These are phyloP conservation scores for Atlantisia rogersi DNA, from an alignment of 2,113 vertebrate genomes.

Conservation along the genomic window DNA sequence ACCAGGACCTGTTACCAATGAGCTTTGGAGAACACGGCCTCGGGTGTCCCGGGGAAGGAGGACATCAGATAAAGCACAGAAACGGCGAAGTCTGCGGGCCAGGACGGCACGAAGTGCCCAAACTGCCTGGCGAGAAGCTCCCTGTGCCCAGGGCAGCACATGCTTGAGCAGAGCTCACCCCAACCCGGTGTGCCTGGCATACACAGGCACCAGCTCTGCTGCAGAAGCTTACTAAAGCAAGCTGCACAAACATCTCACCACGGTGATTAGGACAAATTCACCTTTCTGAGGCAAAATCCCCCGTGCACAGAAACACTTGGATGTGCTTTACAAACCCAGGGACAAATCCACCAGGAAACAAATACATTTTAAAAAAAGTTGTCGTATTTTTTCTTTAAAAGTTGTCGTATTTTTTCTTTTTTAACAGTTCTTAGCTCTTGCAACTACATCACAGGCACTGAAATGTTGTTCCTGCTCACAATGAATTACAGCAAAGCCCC, in stretches of 20 bases:
- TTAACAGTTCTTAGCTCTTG: not conserved
- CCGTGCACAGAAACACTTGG: not conserved
- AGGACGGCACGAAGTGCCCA: not conserved
- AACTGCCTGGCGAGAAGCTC: not conserved
- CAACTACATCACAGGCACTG: not conserved
- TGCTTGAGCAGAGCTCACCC: rapidly evolving
- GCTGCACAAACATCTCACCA: not conserved
- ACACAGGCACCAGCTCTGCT: not conserved
- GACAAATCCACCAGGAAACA: not conserved
- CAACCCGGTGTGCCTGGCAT: rapidly evolving
- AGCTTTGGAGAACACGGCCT: not conserved
- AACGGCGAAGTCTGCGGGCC: not conserved
- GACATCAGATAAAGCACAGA: not conserved
- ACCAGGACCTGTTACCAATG: not conserved
- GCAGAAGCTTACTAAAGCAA: not conserved
- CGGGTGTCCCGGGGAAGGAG: not conserved
- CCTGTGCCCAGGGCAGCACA: not conserved
- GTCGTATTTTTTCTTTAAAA: too few species aligned
- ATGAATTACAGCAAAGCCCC: too few species aligned
- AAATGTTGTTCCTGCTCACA: not conserved
- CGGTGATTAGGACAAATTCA: rapidly evolving
- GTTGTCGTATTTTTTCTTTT: too few species aligned
- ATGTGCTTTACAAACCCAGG: not conserved
- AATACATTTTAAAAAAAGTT: too few species aligned
- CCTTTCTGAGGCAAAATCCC: not conserved